A percentile compares a stretch with the other conserved stretches of the same genome.
Evolutionary conservation across 1,140 invertebrate genomes (phyloP).

Genomic region (Drosophila pseudoobscura): DNA sequence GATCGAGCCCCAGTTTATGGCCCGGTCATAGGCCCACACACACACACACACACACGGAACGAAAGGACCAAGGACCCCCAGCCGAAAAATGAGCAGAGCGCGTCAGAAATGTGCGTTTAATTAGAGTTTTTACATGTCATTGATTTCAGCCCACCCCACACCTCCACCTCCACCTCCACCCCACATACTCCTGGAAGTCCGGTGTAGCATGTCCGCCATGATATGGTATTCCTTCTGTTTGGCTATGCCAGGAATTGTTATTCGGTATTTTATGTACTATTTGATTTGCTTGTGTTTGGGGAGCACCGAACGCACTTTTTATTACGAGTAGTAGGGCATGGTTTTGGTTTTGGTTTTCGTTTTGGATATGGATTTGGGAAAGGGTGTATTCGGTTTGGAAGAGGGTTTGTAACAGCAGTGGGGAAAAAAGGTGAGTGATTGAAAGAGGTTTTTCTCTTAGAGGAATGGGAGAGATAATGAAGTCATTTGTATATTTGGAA

Average conservation of each 20-base stretch:
- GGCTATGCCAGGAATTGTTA: slow-evolving; percentile 2
- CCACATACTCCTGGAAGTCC: slow-evolving; percentile 29
- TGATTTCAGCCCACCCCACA: slow-evolving; percentile 60
- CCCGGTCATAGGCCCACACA: slow-evolving; percentile 9
- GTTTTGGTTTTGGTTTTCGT: too few relatives aligned
- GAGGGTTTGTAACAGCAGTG: too few relatives aligned
- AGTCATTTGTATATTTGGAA: too few relatives aligned
- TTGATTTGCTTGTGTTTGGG: slow-evolving; percentile 14
- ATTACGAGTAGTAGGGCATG: not conserved
- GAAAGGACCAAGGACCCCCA: slow-evolving; percentile 6
- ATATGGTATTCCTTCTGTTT: too few relatives aligned
- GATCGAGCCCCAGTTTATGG: slow-evolving; percentile 46
- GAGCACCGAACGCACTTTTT: not conserved
- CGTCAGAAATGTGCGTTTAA: slow-evolving; percentile 72
- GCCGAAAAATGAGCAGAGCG: slow-evolving; percentile 20
- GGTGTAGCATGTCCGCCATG: not conserved
- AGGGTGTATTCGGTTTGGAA: too few relatives aligned
- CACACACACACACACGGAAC: not conserved
- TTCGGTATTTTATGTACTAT: slow-evolving; percentile 6
- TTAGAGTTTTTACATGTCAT: slow-evolving; percentile 78
- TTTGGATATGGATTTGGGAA: too few relatives aligned
- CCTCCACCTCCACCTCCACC: too few relatives aligned
- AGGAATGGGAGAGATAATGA: too few relatives aligned
- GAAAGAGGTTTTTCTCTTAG: too few relatives aligned
- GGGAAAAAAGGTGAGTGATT: too few relatives aligned